Conservation (phyloP, 1,140 invertebrate species). For the Eumeta japonica region DNA sequence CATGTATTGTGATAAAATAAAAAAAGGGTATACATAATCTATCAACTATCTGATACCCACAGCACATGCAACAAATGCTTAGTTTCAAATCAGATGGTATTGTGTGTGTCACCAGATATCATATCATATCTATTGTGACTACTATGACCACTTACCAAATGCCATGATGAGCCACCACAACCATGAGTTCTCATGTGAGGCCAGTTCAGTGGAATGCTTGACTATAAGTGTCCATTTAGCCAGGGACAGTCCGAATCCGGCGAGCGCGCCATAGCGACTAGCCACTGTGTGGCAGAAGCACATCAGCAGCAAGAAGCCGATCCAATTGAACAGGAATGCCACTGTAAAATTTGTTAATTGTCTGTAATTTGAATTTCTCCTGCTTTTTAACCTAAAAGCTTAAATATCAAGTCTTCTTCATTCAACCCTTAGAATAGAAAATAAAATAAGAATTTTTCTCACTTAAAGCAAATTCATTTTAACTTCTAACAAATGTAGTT, state of each 20-base stretch:
- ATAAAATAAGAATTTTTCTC: too few relatives aligned
- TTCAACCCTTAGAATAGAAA: too few relatives aligned
- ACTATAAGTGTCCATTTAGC: constrained; percentile 94
- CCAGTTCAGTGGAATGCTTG: constrained; percentile 83
- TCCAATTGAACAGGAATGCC: constrained; percentile 81
- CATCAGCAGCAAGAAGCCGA: constrained; percentile 87
- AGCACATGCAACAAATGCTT: too few relatives aligned
- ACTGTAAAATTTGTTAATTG: constrained; percentile 30
- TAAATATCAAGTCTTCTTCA: too few relatives aligned
- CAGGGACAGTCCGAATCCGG: constrained; percentile 87
- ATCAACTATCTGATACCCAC: too few relatives aligned
- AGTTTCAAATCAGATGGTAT: too few relatives aligned
- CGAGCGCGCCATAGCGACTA: constrained; percentile 86
- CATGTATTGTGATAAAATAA: too few relatives aligned
- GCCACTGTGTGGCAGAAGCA: constrained; percentile 93
- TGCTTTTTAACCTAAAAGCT: too few relatives aligned
- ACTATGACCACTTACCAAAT: constrained; percentile 75
- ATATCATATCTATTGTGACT: too few relatives aligned
- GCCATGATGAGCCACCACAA: constrained; percentile 88
- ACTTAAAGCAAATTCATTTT: not conserved
- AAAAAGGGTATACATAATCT: too few relatives aligned
- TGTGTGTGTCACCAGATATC: too few relatives aligned
- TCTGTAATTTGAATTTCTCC: too few relatives aligned
- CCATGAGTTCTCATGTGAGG: constrained; percentile 83
- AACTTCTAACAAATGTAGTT: not conserved